phyloP scores from a whole-genome alignment of 2,888 invertebrate genomes.

The Dynastes maya region DNA sequence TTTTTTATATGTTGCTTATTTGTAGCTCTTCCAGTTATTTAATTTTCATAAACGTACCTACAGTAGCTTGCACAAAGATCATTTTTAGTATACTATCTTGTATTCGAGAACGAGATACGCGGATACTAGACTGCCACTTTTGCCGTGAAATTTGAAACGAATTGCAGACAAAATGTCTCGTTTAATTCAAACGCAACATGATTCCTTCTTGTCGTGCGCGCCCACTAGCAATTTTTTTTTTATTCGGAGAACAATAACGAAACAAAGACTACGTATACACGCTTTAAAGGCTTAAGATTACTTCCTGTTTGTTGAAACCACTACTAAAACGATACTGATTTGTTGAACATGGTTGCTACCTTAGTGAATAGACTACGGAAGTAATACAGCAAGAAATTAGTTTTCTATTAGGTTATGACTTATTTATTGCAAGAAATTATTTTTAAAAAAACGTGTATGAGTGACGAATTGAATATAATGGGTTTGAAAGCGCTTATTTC shows the following conservation, averaged over 20 bases:
- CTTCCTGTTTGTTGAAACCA: slow-evolving; percentile 38
- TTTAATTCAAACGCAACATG: slow-evolving; percentile 47
- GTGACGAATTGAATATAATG: no score
- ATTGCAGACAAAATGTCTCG: slow-evolving; percentile 48
- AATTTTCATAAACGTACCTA: no score
- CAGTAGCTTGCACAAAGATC: not conserved
- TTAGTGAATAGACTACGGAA: not conserved
- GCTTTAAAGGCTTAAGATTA: slow-evolving; percentile 33
- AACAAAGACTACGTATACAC: slow-evolving; percentile 39
- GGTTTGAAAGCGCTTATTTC: no score
- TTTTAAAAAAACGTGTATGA: not conserved
- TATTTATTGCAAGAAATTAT: no score
- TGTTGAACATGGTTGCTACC: not conserved
- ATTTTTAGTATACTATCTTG: slow-evolving; percentile 4
- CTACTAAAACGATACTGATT: slow-evolving; percentile 19
- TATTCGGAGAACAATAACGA: slow-evolving; percentile 32
- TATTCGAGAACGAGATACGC: slow-evolving; percentile 39
- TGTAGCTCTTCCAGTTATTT: no score
- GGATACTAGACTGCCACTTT: slow-evolving; percentile 48
- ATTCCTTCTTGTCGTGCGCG: slow-evolving; percentile 37
- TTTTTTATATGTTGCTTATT: no score
- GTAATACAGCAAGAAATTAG: not conserved
- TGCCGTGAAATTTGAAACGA: slow-evolving; percentile 52
- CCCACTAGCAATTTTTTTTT: slow-evolving; percentile 26
- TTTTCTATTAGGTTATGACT: no score